These are phyloP conservation scores for Petromus typicus DNA, from an alignment of 2,113 vertebrate genomes.

Conservation along the genomic window DNA sequence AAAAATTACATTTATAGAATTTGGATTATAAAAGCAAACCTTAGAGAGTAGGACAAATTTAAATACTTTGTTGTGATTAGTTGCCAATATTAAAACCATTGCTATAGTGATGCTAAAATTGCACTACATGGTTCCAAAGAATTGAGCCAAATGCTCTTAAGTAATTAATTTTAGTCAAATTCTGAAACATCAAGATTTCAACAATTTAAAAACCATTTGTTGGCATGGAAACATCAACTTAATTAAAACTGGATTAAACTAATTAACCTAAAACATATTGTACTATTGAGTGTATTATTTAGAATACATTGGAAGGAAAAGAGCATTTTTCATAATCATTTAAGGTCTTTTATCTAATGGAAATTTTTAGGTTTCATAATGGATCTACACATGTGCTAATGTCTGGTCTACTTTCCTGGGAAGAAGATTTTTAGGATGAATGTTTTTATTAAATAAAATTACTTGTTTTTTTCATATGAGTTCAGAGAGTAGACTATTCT, in stretches of 20 bases:
- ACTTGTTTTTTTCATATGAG: neutral
- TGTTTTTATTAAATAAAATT: conserved; percentile 61
- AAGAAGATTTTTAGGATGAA: conserved; percentile 36
- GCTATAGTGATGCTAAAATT: conserved; percentile 73
- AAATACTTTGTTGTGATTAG: conserved; percentile 25
- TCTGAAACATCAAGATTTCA: conserved; percentile 82
- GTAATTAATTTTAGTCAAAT: conserved; percentile 84
- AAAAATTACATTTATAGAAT: neutral
- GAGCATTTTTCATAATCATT: conserved; percentile 83
- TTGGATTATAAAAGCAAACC: neutral
- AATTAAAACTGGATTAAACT: conserved; percentile 89
- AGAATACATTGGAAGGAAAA: conserved; percentile 79
- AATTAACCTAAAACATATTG: conserved; percentile 88
- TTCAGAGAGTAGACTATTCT: neutral
- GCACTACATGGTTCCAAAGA: conserved; percentile 76
- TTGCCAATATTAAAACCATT: conserved; percentile 71
- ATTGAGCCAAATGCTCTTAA: conserved; percentile 81
- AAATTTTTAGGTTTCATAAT: conserved; percentile 77
- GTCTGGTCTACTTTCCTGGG: conserved; percentile 46
- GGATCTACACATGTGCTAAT: conserved; percentile 54
- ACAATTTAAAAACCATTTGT: conserved; percentile 87
- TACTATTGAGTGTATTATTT: conserved; percentile 83
- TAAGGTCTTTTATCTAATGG: conserved; percentile 77
- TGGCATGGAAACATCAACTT: conserved; percentile 87
- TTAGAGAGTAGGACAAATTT: neutral